phyloP scores from a whole-genome alignment of 1,140 invertebrate species.

The Melipona quadrifasciata region DNA sequence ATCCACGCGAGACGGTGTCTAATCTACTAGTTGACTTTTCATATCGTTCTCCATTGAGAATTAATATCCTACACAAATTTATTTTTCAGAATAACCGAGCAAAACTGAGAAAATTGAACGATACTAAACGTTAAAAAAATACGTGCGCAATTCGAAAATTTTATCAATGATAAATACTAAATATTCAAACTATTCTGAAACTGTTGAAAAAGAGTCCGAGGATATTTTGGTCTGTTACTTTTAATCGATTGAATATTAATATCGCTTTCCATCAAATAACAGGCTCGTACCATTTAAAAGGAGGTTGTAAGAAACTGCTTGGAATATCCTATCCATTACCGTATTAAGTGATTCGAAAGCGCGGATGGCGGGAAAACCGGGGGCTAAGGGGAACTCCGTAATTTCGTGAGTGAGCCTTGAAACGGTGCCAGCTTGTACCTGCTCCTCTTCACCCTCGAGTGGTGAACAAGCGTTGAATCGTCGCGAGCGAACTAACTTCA shows the following conservation, averaged over 20 bases:
- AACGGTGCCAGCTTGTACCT: slow-evolving; percentile 77
- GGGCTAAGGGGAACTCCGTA: slow-evolving; percentile 58
- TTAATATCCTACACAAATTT: no score
- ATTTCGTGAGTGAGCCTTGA: slow-evolving; percentile 77
- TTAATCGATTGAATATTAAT: not conserved
- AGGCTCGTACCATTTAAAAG: not conserved
- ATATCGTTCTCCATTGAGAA: no score
- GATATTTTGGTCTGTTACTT: no score
- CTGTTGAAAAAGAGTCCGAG: no score
- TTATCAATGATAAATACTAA: no score
- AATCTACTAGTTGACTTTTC: no score
- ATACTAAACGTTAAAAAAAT: no score
- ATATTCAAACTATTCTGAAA: no score
- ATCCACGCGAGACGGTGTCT: no score
- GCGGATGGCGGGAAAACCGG: slow-evolving; percentile 46
- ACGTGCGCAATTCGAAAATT: no score
- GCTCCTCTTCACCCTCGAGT: slow-evolving; percentile 44
- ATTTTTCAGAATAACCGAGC: no score
- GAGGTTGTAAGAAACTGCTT: not conserved
- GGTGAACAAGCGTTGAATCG: slow-evolving; percentile 44
- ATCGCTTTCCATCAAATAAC: not conserved
- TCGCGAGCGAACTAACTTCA: slow-evolving; percentile 34
- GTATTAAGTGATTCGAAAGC: slow-evolving; percentile 61
- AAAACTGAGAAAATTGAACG: no score
- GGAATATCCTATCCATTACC: slow-evolving; percentile 53